These are phyloP conservation scores for Pardalotus punctatus DNA, from an alignment of 2,113 vertebrate genomes.

Conservation along the genomic window DNA sequence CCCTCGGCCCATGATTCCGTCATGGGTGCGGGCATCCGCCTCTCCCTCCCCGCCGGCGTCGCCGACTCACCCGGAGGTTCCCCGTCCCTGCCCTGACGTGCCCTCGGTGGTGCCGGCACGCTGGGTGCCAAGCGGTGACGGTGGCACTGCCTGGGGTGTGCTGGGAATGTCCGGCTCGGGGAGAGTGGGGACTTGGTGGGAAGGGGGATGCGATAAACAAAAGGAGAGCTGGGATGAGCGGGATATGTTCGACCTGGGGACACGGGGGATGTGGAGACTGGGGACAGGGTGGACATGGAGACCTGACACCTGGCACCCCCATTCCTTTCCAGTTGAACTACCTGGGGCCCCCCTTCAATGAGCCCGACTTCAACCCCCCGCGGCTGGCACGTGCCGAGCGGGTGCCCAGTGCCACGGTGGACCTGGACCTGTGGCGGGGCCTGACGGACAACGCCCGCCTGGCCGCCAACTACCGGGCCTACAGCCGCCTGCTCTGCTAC, in stretches of 20 bases:
- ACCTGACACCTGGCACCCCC: accelerated
- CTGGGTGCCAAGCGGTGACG: background rate
- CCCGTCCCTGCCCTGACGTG: background rate
- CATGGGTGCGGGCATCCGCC: conserved; percentile 9
- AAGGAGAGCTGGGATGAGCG: background rate
- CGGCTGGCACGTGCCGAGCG: conserved; percentile 85
- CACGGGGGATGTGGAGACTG: accelerated
- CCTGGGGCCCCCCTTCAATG: conserved; percentile 93
- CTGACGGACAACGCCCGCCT: conserved; percentile 90
- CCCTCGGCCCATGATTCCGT: background rate
- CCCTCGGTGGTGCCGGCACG: background rate
- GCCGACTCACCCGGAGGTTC: background rate
- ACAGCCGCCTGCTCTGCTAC: conserved; percentile 91
- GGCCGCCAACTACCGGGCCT: conserved; percentile 93
- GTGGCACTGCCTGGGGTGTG: background rate
- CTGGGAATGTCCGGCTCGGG: background rate
- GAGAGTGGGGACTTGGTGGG: background rate
- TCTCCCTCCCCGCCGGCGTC: conserved; percentile 19
- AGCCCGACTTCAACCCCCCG: conserved; percentile 93
- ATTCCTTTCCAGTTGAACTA: conserved; percentile 82
- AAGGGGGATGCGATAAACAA: accelerated
- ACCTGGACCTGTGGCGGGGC: conserved; percentile 90
- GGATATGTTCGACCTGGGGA: accelerated
- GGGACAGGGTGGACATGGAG: accelerated
- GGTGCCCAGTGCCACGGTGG: conserved; percentile 91